Base-by-base conservation (phyloP, 2,888 invertebrate species). In the Carterocephalus palaemon region DNA sequence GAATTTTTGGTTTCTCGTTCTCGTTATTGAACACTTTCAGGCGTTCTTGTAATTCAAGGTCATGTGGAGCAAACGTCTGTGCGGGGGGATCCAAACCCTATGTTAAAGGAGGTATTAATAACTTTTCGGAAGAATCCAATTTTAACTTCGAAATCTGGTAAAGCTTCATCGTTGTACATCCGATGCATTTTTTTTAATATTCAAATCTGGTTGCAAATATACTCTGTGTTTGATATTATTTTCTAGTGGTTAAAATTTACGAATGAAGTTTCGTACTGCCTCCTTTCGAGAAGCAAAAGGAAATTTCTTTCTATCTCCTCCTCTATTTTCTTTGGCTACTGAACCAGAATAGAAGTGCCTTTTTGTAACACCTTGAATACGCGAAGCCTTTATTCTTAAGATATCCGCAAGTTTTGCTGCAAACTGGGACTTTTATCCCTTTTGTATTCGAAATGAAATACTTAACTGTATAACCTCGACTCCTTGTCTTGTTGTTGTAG, bases 41-140 rank as follows among this genome's bases (percentile, higher is more conserved):
- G 19, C 51, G 46, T 49, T 51, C 52, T 17, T 38, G 36, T 9
- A 56, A 20, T 31, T 48, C 38, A 15, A 54, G 22, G 26, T 52
- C 54, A 36, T 34, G 37, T 5, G n/a, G 54, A 56, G 36, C 54
- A 54, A 7, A 54, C 56, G 13, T 56, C 56, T 47, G 47, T 49
- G 7, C 51, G 31, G 8, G 45, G 41, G 8, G 49, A 28, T n/a
- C 54, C 52, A 38, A 56, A 57, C 3, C 52, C 54, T 34, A 56
- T 52, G 37, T 57, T 57, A 28, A 53, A 54, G 17, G 40, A 33
- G n/a, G 49, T 54, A 15, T 51, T 51, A 24, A 54, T 54, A 7
- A 56, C 42, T 23, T 51, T 52, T 37, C 55, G 48, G 23, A 55
- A 57, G 45, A 36, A 56, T 39, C 26, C 24, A 13, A 33, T 43